Conservation (phyloP, 2,888 invertebrate species). For the Tenthredo distinguenda region DNA sequence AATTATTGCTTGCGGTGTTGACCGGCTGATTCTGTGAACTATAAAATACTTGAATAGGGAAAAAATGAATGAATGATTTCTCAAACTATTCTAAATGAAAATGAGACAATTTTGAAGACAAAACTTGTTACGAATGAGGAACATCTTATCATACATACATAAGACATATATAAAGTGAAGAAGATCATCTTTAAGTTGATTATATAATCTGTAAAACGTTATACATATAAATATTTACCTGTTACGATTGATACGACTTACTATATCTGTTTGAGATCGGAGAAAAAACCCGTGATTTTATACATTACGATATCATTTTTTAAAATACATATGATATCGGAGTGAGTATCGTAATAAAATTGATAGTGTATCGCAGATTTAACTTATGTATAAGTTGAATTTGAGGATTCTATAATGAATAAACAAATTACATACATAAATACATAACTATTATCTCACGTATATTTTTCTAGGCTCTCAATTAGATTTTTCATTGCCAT, state of each 20-base stretch:
- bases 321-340: not conserved
- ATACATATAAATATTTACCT: not conserved
- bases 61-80: not conserved
- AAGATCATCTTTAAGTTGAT: not conserved
- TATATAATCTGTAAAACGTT: not conserved
- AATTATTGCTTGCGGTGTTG: not conserved
- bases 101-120: not conserved
- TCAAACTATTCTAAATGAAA: not conserved
- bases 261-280: not conserved
- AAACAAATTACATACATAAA: not conserved
- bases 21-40: not conserved
- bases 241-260: not conserved
- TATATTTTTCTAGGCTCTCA: conserved; percentile 37
- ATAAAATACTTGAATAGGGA: not conserved
- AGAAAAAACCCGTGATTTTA: not conserved
- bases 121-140: not conserved
- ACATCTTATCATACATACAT: not conserved
- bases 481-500: conserved; percentile 16
- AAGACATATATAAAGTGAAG: not conserved
- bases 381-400: not conserved
- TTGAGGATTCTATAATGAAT: not conserved
- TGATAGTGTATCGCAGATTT: not conserved
- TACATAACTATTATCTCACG: conserved; percentile 9
- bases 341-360: not conserved
- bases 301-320: not conserved